Conservation (phyloP, 2,113 vertebrate genomes). For the Formicarius rufipectus region DNA sequence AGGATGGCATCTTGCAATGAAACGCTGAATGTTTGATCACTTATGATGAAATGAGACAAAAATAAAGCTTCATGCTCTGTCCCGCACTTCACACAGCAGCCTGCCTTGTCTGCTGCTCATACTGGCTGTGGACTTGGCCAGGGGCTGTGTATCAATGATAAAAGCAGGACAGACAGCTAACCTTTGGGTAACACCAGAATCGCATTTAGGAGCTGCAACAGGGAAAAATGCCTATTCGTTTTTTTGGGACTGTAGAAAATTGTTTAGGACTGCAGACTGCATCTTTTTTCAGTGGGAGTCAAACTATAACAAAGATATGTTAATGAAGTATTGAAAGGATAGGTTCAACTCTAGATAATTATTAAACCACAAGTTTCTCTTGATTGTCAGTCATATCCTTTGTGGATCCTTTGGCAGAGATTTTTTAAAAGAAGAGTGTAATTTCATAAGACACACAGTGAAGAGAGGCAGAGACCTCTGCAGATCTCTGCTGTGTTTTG, state of each 20-base stretch:
- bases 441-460: neutral
- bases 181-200: neutral
- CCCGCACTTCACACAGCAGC: rapidly evolving
- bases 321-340: neutral
- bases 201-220: neutral
- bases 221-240: neutral
- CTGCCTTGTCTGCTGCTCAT: neutral
- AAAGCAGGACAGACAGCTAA: neutral
- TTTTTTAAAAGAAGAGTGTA: neutral
- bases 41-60: rapidly evolving
- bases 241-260: neutral
- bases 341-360: neutral
- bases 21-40: neutral
- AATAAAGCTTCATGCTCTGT: neutral
- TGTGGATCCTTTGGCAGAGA: rapidly evolving
- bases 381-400: neutral
- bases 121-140: rapidly evolving
- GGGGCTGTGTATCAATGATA: neutral
- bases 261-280: rapidly evolving
- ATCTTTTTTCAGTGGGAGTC: neutral
- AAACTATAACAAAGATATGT: neutral
- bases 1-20: neutral
- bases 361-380: neutral
- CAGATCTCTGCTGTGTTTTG: neutral
- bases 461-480: neutral